These are phyloP conservation scores for Temnothorax curvispinosus DNA, from an alignment of 1,140 invertebrate genomes.

Conservation along the genomic window DNA sequence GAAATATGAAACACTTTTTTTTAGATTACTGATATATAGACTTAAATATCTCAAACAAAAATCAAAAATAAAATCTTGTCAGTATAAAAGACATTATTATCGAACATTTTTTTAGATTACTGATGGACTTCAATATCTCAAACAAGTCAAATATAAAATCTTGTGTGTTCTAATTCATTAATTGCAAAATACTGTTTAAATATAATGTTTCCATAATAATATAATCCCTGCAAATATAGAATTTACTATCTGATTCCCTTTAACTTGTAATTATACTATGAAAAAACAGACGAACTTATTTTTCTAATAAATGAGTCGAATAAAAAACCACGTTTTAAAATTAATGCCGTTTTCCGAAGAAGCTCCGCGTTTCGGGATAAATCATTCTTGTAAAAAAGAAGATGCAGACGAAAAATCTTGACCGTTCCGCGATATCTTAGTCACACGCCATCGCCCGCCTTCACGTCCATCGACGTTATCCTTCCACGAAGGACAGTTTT, in stretches of 20 bases:
- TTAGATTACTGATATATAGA: too few relatives aligned
- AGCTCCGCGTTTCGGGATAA: not conserved
- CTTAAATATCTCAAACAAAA: not conserved
- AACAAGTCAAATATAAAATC: not conserved
- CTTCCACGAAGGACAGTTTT: slow-evolving; percentile 17
- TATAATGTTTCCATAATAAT: not conserved
- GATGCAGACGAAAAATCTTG: not conserved
- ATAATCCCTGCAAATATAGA: not conserved
- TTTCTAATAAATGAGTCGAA: not conserved
- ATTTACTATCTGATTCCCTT: not conserved
- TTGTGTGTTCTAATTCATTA: not conserved
- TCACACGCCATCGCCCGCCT: not conserved
- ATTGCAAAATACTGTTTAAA: not conserved
- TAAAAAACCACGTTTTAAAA: not conserved
- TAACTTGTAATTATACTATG: not conserved
- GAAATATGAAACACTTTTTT: not conserved
- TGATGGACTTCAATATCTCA: not conserved
- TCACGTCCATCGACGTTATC: slow-evolving; percentile 9
- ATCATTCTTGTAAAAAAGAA: not conserved
- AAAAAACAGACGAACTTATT: not conserved
- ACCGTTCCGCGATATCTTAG: not conserved
- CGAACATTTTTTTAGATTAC: not conserved
- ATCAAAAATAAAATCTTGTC: not conserved
- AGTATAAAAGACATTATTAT: too few relatives aligned
- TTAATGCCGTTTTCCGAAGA: not conserved